phyloP scores from a whole-genome alignment of 1,140 invertebrate species.

The Drusus annulatus region DNA sequence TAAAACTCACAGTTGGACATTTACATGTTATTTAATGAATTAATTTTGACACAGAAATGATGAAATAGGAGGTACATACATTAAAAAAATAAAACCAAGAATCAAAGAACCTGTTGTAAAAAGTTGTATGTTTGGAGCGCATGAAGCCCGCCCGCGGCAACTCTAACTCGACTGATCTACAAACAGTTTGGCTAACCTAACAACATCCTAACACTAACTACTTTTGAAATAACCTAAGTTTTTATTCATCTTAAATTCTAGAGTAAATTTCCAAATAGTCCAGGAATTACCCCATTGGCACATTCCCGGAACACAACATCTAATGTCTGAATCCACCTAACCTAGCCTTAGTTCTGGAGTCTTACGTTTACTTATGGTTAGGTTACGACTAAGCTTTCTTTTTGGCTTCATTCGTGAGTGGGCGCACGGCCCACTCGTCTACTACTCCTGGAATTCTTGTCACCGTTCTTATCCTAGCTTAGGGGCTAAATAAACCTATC shows the following conservation, averaged over 20 bases:
- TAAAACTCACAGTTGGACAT: constrained; percentile 73
- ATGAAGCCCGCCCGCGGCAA: constrained; percentile 27
- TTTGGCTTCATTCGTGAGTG: constrained; percentile 34
- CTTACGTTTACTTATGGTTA: constrained; percentile 50
- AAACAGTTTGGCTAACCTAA: constrained; percentile 56
- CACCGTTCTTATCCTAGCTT: constrained; percentile 48
- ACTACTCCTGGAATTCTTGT: constrained; percentile 40
- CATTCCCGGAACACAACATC: constrained; percentile 55
- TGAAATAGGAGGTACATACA: constrained; percentile 45
- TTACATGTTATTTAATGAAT: constrained; percentile 61
- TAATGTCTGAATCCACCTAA: constrained; percentile 46
- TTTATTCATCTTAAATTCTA: constrained; percentile 25
- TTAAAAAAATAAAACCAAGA: constrained; percentile 44
- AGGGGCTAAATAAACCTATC: constrained; percentile 40
- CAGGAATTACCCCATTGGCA: constrained; percentile 55
- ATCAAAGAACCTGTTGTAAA: constrained; percentile 15
- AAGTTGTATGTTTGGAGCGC: constrained; percentile 26
- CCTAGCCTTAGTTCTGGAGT: constrained; percentile 45
- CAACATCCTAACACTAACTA: constrained; percentile 43
- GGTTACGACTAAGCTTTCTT: constrained; percentile 46
- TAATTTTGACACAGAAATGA: constrained; percentile 46
- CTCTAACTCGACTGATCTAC: constrained; percentile 53
- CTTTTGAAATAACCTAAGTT: constrained; percentile 41
- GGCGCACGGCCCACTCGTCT: constrained; percentile 21
- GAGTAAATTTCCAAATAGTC: constrained; percentile 51